phyloP scores from a whole-genome alignment of 2,113 vertebrate species.

The Proterorhinus semilunaris region DNA sequence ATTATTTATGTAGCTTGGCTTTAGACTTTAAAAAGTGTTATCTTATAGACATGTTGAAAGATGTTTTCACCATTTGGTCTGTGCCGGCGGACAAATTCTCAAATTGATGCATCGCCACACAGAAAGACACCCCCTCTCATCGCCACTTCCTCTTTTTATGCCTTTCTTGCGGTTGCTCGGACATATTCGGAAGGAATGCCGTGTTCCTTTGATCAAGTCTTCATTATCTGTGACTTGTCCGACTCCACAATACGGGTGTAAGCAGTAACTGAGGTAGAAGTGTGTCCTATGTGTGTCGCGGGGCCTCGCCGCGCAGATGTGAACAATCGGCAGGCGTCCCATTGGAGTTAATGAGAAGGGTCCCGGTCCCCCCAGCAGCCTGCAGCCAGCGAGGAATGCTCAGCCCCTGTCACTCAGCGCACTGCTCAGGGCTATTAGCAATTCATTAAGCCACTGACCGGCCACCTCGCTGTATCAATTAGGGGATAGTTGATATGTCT shows the following conservation, averaged over 20 bases:
- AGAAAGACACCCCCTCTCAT: slow-evolving; percentile 29
- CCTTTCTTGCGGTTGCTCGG: slow-evolving; percentile 59
- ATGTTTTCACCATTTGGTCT: slow-evolving; percentile 8
- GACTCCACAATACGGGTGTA: slow-evolving; percentile 34
- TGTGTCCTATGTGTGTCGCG: slow-evolving; percentile 47
- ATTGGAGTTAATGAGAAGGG: slow-evolving; percentile 64
- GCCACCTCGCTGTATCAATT: slow-evolving; percentile 71
- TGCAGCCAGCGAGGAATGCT: slow-evolving; percentile 65
- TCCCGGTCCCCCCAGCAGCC: slow-evolving; percentile 61
- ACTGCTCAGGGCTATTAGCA: slow-evolving; percentile 68
- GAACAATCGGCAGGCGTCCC: slow-evolving; percentile 65
- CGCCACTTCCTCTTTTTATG: slow-evolving; percentile 21
- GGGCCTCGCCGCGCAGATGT: slow-evolving; percentile 61
- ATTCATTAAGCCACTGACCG: slow-evolving; percentile 70
- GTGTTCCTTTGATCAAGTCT: slow-evolving; percentile 68
- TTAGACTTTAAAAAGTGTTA: slow-evolving; percentile 13
- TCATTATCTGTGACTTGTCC: slow-evolving; percentile 67
- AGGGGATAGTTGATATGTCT: slow-evolving; percentile 75
- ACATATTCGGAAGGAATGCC: slow-evolving; percentile 55
- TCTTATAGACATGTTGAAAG: not conserved
- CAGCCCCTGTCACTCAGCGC: slow-evolving; percentile 61
- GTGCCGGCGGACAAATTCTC: slow-evolving; percentile 29
- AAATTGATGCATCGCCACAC: slow-evolving; percentile 50
- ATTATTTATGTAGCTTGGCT: slow-evolving; percentile 27
- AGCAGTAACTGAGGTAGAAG: slow-evolving; percentile 35